Evolutionary conservation across 2,888 invertebrate species (phyloP).

Genomic region (Hydroisotoma schaefferi): DNA sequence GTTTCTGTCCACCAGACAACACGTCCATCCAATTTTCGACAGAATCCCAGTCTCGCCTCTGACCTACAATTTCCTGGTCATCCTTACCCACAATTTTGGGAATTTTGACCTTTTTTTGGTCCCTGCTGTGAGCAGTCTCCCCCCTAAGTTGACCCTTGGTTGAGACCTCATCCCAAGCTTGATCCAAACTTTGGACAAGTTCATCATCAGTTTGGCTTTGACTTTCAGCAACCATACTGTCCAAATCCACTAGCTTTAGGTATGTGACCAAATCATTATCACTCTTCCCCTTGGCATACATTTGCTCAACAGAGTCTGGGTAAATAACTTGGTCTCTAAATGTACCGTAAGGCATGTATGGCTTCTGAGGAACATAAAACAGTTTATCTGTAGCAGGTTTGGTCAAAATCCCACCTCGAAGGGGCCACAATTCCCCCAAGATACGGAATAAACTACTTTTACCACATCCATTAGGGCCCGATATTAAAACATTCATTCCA

Average conservation of each 20-base stretch:
- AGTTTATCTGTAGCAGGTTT: slow-evolving; percentile 94
- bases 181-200: slow-evolving; percentile 6
- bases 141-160: neutral
- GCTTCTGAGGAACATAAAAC: slow-evolving; percentile 95
- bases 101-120: neutral
- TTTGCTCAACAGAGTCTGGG: slow-evolving; percentile 85
- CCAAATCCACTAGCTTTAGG: slow-evolving; percentile 55
- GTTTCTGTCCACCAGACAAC: slow-evolving; percentile 96
- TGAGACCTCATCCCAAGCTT: neutral
- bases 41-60: slow-evolving; percentile 66
- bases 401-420: slow-evolving; percentile 87
- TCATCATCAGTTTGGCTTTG: slow-evolving; percentile 54
- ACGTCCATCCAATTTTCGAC: slow-evolving; percentile 99
- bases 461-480: slow-evolving; percentile 97
- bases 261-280: slow-evolving; percentile 71
- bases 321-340: slow-evolving; percentile 92
- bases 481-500: slow-evolving; percentile 95
- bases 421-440: slow-evolving; percentile 95
- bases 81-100: no score
- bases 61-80: slow-evolving; percentile 19
- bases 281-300: slow-evolving; percentile 62
- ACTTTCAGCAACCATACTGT: slow-evolving; percentile 53
- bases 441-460: slow-evolving; percentile 96
- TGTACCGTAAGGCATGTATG: slow-evolving; percentile 96
- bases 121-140: neutral